Base-by-base conservation (phyloP, 2,888 invertebrate genomes). In the Agrochola circellaris region DNA sequence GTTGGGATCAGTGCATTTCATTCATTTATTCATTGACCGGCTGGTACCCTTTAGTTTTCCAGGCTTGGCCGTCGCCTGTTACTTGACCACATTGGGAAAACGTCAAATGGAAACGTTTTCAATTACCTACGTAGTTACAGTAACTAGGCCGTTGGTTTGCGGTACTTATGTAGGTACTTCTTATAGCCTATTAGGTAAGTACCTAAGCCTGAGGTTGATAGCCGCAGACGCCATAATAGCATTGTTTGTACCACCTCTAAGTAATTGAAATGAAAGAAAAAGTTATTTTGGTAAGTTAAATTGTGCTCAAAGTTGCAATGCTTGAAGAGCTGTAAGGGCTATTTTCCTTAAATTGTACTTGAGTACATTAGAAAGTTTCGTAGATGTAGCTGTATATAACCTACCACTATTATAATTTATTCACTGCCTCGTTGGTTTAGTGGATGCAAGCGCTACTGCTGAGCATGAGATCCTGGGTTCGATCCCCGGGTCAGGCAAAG, bases 51-150 rank as follows among this genome's bases (percentile, higher is more conserved):
- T 8, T 23, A 51, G 42, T 42, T 71, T 34, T 30, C 6, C 17
- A 58, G 56, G 8, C n/a, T 34, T 23, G 48, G 42, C 30, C 17
- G 11, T 34, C 34, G 56, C 17, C 20, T 45, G n/a, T 51, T 42
- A 48, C 20, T 70, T 51, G 34, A 70, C 48, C 38, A 42, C 23
- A 61, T 34, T 51, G 8, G 38, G 34, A 38, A 69, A 60, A 69
- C 54, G 20, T 65, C 54, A 66, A 80, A 79, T 20, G 15, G 48
- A 70, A 71, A 70, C 38, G 15, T 71, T 56, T 80, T 26, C 81
- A 74, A 81, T 81, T 42, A 62, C 34, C 23, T n/a, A 72, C 42
- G n/a, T 61, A 61, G 62, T 69, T 20, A 65, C 26, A 73, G 51
- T 54, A 38, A 65, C 64, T 79, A 65, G 65, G 58, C 11, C 62